These are phyloP conservation scores for Pyrrhia umbra DNA, from an alignment of 2,888 invertebrate genomes.

Conservation along the genomic window DNA sequence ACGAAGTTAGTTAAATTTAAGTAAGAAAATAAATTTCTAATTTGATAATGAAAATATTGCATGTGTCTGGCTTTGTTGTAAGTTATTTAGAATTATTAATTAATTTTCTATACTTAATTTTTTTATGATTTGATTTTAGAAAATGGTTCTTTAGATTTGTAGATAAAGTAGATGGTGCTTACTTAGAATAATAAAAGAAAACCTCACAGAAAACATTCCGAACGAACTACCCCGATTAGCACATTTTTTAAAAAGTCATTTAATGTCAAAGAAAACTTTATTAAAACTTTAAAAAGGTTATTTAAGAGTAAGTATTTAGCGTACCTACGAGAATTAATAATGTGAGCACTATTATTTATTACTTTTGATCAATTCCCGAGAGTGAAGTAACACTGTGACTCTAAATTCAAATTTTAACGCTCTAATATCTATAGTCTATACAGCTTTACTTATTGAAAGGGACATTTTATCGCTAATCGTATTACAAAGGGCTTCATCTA, in stretches of 20 bases:
- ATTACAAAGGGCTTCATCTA: too few relatives aligned
- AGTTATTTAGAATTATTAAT: too few relatives aligned
- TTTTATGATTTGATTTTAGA: too few relatives aligned
- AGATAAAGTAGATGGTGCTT: too few relatives aligned
- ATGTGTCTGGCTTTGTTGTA: too few relatives aligned
- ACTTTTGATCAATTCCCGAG: conserved; percentile 3
- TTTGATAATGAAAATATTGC: too few relatives aligned
- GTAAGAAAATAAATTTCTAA: too few relatives aligned
- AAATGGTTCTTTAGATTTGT: too few relatives aligned
- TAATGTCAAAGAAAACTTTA: conserved; percentile 13
- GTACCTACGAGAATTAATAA: conserved; percentile 7
- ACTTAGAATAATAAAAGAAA: too few relatives aligned
- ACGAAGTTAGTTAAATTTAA: too few relatives aligned
- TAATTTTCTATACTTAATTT: too few relatives aligned
- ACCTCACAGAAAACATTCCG: background rate
- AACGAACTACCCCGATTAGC: conserved; percentile 7
- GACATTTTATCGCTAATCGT: background rate
- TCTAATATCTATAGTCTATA: background rate
- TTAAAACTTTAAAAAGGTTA: conserved; percentile 11
- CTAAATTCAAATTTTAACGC: background rate
- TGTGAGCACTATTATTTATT: background rate
- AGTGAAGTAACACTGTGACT: background rate
- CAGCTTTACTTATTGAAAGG: background rate
- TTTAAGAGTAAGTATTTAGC: conserved; percentile 8
- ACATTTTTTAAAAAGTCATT: conserved; percentile 11